These are phyloP conservation scores for Polydrusus pterygomalis DNA, from an alignment of 2,888 invertebrate genomes.

Conservation along the genomic window DNA sequence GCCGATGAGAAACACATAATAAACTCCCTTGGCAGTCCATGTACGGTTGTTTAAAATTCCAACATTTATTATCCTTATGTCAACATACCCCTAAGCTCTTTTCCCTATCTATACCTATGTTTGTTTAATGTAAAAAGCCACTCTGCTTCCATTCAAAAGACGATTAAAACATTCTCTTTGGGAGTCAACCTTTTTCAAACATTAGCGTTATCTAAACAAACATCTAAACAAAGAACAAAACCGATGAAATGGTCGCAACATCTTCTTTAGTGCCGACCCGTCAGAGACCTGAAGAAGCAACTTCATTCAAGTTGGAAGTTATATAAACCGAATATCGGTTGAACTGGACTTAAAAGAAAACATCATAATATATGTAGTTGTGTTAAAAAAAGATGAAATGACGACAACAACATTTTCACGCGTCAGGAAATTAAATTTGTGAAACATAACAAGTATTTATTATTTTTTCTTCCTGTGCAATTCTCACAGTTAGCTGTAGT, in stretches of 20 bases:
- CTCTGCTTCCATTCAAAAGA: constrained; percentile 52
- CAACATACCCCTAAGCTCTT: constrained; percentile 47
- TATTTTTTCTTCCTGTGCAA: no score
- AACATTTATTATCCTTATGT: constrained; percentile 52
- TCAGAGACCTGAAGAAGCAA: constrained; percentile 38
- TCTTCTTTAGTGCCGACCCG: constrained; percentile 54
- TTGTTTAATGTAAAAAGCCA: constrained; percentile 51
- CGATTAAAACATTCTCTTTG: constrained; percentile 54
- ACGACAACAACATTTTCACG: no score
- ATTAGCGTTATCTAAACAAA: constrained; percentile 54
- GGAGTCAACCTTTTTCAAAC: constrained; percentile 56
- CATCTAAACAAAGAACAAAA: constrained; percentile 56
- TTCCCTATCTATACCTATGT: constrained; percentile 44
- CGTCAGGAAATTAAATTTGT: no score
- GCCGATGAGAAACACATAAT: constrained; percentile 7
- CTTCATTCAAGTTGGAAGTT: constrained; percentile 45
- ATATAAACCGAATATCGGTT: constrained; percentile 30
- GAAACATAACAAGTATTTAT: no score
- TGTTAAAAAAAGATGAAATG: no score
- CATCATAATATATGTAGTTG: no score
- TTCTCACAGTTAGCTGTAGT: no score
- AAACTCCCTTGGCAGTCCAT: constrained; percentile 31
- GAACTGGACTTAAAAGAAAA: constrained; percentile 19
- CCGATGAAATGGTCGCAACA: constrained; percentile 54
- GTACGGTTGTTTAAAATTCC: constrained; percentile 11